Evolutionary conservation across 92 coral and sea anemone genomes (phyloP), one percentile per base, ranked within the genome.

Genomic region (Blastomussa wellsi): DNA sequence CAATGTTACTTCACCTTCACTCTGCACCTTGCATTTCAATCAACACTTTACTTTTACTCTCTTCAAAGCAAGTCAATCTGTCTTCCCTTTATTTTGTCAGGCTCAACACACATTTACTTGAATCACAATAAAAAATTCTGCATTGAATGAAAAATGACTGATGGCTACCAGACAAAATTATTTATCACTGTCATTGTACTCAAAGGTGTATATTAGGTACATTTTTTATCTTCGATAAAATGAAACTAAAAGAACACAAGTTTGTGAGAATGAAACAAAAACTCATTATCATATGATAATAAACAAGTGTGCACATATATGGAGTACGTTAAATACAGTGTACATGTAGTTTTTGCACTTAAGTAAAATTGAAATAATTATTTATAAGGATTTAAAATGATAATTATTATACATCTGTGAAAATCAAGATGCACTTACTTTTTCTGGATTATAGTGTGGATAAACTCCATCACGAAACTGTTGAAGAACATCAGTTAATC

Each of bases 391-490:
- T 81, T 81, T 80, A 32, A 65, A 81, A 81, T 81, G 85, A 51
- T 81, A 81, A 67, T 68, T 81, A 64, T 64, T 68, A 32, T n/a
- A 26, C 35, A n/a, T 42, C 47, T 32, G 31, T 47, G 75, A 38
- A 38, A 24, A 81, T 37, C 24, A 51, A 70, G 15, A 19, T 33
- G 26, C 24, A 72, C 86, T 47, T 83, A 96, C 99, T 94, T 96
- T 92, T 72, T 96, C 99, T 62, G 99, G 99, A 73, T 96, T 95
- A 85, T 96, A 96, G 86, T 95, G 91, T 42, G 99, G 98, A 77
- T 95, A 96, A 66, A 91, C 94, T 39, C 99, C 99, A 94, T 94
- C 99, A 9, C 98, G 95, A 82, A 96, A 96, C 82, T 95, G 98
- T 76, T 95, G 95, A 19, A 96, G 87, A 32, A 96, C 99, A 95